These are phyloP conservation scores for Eumaeus atala DNA, from an alignment of 1,140 invertebrate species.

Conservation along the genomic window DNA sequence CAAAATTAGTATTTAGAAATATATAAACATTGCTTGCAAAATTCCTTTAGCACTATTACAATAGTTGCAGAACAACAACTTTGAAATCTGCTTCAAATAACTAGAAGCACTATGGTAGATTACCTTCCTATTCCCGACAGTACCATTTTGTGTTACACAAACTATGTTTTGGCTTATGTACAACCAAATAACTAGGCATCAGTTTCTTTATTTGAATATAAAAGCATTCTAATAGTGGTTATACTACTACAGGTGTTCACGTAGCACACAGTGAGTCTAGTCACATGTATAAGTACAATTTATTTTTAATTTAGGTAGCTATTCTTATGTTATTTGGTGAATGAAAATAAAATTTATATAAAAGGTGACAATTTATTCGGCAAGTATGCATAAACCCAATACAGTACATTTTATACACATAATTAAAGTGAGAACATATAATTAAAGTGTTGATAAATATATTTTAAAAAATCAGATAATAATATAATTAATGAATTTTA, in stretches of 20 bases:
- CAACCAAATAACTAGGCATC: too few species aligned
- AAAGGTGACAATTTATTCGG: too few species aligned
- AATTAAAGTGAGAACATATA: too few species aligned
- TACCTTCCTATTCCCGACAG: too few species aligned
- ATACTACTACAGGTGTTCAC: conserved; percentile 4
- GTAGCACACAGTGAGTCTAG: conserved; percentile 6
- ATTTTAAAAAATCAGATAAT: neutral
- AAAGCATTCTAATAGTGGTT: neutral
- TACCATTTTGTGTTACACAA: too few species aligned
- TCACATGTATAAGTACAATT: conserved; percentile 7
- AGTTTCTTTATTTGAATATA: neutral
- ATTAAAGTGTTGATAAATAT: too few species aligned
- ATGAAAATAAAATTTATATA: neutral
- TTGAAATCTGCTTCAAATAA: conserved; percentile 1
- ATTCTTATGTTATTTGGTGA: conserved; percentile 1
- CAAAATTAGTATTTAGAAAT: conserved; percentile 43
- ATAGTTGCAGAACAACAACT: conserved; percentile 2
- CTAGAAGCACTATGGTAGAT: neutral
- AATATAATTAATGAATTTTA: neutral
- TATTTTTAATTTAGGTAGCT: conserved; percentile 1
- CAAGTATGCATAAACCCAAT: too few species aligned
- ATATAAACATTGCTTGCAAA: conserved; percentile 13
- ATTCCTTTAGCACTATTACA: conserved; percentile 13
- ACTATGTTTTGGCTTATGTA: too few species aligned
- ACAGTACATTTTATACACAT: too few species aligned